Base-by-base conservation (phyloP, 2,113 vertebrate species). In the Sialia sialis region DNA sequence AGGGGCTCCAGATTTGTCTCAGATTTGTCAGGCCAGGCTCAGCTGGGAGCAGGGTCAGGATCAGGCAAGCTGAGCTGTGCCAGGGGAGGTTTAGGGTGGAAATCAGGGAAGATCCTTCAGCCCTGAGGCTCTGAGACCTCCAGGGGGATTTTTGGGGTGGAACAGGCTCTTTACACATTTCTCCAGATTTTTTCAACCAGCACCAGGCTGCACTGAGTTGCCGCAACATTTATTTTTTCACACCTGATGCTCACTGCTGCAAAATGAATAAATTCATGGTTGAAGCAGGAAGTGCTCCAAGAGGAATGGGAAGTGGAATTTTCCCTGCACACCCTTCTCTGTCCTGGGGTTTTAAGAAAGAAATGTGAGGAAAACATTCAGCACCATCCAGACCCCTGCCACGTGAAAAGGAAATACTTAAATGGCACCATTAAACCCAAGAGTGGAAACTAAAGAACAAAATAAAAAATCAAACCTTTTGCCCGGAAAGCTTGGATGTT, bases 261-360 rank as follows among this genome's bases (percentile, higher is more conserved):
- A 51, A 55, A 27, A 26, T 6, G 3, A 36, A n/a, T 12, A 27
- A 17, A 7, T 0, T 5, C 2, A 2, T 2, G 54, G 29, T 7
- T 52, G 59, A 26, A 39, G 51, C 30, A 11, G 55, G 41, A 41
- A 44, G 32, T 9, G 25, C 46, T 72, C 5, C 48, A 14, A 16
- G 62, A 79, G 43, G 43, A 82, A 20, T 0, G 18, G 62, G 48
- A 48, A 64, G 43, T 4, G 44, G 58, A 63, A 25, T 11, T 12
- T 48, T 73, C 49, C 77, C 59, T 46, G 23, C 29, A 21, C 62
- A 3, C 41, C 56, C 21, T 41, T 51, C 55, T 27, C 26, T 48
- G 36, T 30, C 16, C 69, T 14, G 36, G 4, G 54, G 4, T 9
- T 3, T 22, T 44, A 10, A 27, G 52, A 27, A 70, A 58, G 74